Evolutionary conservation across 2,888 invertebrate species (phyloP), one percentile per base, ranked within the genome.

Genomic region (Scaptomyza polygonia): DNA sequence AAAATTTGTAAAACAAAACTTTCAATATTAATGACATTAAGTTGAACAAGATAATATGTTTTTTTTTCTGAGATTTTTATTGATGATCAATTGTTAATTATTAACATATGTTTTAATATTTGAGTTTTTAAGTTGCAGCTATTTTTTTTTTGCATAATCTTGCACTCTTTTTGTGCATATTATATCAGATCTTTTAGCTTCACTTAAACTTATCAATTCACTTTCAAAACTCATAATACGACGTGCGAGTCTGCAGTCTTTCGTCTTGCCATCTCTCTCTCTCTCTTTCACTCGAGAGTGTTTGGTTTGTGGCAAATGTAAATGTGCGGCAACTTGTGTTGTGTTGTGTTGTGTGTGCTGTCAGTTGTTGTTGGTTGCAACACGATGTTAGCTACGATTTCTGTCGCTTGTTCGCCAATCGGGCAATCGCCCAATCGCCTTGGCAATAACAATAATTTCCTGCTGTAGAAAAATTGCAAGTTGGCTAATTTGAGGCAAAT

Each of bases 401-500:
- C 49, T 75, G 67, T 53, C 63, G 48, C 27, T 68, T 29, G 39
- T 30, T 47, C 30, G 32, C 32, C 61, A 45, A 61, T 57, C 54
- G 54, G 54, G 11, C 47, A 16, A 47, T 56, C 29, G 62, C 9
- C 65, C 34, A 49, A 49, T 79, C 74, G 75, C 57, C 63, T 66
- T 67, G 67, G 74, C 86, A 86, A 82, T 86, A 83, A 83, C 72
- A 67, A 82, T 82, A 79, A 82, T 82, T 82, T 85, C 73, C 76
- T 76, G 77, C 57, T 78, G 53, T 54, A 84, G 87, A 84, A 86
- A 84, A 84, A 85, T 87, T 85, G 83, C 83, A 77, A 77, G 71
- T 88, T 77, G 75, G 79, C 81, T 86, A 88, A 86, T 86, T 87
- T 87, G 80, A 77, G 55, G 75, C 77, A 87, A 80, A 83, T 86